A percentile compares a stretch with the other conserved stretches of the same genome.
Conservation (phyloP, 2,888 invertebrate genomes). For the Conistra vaccinii region DNA sequence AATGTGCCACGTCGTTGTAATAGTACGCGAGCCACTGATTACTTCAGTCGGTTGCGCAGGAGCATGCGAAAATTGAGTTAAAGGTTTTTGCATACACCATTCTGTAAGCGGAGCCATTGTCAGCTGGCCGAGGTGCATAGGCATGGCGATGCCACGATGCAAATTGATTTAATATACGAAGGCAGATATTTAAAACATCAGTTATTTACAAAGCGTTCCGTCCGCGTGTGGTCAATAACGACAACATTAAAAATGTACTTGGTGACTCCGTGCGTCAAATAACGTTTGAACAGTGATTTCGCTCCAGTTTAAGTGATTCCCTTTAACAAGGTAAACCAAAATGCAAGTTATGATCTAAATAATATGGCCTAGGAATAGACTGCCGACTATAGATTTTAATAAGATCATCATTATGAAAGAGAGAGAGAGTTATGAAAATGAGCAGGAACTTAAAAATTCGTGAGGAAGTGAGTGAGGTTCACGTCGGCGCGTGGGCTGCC, state of each 20-base stretch:
- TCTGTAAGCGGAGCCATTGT: constrained; percentile 27
- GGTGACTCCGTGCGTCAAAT: not conserved
- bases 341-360: not conserved
- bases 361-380: not conserved
- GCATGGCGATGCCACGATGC: constrained; percentile 8
- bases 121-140: constrained; percentile 37
- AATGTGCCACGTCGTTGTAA: constrained; percentile 44
- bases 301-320: not conserved
- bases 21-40: constrained; percentile 26
- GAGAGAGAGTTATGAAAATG: not conserved
- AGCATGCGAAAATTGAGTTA: constrained; percentile 37
- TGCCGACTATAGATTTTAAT: not conserved
- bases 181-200: constrained; percentile 3
- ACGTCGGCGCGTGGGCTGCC: not conserved
- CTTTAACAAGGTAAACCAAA: constrained; percentile 25
- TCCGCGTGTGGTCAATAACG: constrained; percentile 1
- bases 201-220: not conserved
- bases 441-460: not conserved
- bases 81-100: constrained; percentile 20
- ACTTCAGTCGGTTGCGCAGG: constrained; percentile 17
- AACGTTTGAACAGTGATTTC: not conserved
- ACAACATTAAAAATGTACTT: not conserved
- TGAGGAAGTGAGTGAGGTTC: not conserved
- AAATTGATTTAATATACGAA: constrained; percentile 14
- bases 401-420: not conserved